phyloP scores from a whole-genome alignment of 2,113 vertebrate species.

The Leptobrachium ailaonicum region DNA sequence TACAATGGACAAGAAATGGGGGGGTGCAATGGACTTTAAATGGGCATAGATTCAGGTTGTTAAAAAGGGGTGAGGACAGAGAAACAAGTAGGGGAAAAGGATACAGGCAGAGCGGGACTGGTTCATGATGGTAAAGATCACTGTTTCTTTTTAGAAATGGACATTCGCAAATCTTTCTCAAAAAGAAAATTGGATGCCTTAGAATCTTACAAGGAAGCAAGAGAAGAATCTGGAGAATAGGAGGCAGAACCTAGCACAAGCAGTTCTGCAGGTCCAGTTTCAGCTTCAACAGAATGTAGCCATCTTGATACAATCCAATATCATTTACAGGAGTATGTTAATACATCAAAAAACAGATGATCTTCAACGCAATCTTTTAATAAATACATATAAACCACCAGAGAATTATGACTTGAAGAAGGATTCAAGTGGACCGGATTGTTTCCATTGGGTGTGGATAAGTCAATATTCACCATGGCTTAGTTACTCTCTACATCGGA shows the following conservation, averaged over 20 bases:
- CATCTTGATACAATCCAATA: too few relatives aligned
- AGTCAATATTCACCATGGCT: conserved; percentile 13
- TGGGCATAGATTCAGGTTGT: too few relatives aligned
- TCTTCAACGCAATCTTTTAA: too few relatives aligned
- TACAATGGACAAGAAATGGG: too few relatives aligned
- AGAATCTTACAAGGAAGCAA: conserved; percentile 7
- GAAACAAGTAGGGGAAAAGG: too few relatives aligned
- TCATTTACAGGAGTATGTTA: too few relatives aligned
- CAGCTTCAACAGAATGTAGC: not conserved
- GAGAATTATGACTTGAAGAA: conserved; percentile 4
- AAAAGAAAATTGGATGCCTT: not conserved
- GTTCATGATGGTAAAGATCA: not conserved
- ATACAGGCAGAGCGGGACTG: too few relatives aligned
- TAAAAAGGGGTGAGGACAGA: too few relatives aligned
- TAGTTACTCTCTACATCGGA: conserved; percentile 4
- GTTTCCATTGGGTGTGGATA: not conserved
- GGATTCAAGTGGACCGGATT: not conserved
- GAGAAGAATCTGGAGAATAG: not conserved
- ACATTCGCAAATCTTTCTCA: too few relatives aligned
- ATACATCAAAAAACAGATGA: too few relatives aligned
- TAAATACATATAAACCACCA: not conserved
- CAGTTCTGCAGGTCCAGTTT: conserved; percentile 13
- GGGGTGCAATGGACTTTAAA: too few relatives aligned
- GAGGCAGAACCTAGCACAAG: not conserved
- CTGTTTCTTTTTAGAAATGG: too few relatives aligned